Evolutionary conservation across 2,888 invertebrate genomes (phyloP).

Genomic region (Standfussiana lucernea): DNA sequence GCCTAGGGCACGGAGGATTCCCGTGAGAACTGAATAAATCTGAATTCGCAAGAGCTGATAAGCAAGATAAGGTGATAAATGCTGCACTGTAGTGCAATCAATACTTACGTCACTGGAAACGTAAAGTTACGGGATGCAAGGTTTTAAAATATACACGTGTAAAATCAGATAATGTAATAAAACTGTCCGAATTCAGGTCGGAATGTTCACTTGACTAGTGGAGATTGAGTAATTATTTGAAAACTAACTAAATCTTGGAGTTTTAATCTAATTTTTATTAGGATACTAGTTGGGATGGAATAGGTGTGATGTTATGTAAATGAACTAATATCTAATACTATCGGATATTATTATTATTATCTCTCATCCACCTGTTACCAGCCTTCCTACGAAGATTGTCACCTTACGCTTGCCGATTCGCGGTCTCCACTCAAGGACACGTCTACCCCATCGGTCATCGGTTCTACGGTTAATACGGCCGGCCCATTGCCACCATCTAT

Average conservation of each 20-base stretch:
- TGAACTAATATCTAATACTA: too few species aligned
- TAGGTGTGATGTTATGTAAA: too few species aligned
- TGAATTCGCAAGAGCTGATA: constrained; percentile 55
- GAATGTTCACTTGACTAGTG: neutral
- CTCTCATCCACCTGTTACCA: too few species aligned
- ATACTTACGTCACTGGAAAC: constrained; percentile 32
- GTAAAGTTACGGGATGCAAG: neutral
- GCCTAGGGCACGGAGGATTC: constrained; percentile 45
- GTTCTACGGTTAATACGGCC: too few species aligned
- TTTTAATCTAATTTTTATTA: too few species aligned
- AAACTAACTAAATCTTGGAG: too few species aligned
- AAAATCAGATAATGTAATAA: neutral
- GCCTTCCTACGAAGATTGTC: neutral
- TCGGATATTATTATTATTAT: too few species aligned
- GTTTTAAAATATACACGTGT: neutral
- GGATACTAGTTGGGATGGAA: neutral
- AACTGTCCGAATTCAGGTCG: too few species aligned
- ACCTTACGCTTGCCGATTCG: too few species aligned
- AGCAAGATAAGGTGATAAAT: constrained; percentile 60
- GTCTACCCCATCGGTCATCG: too few species aligned
- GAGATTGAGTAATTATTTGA: too few species aligned
- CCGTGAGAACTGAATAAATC: constrained; percentile 61
- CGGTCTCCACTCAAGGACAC: too few species aligned
- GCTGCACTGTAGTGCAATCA: constrained; percentile 49
- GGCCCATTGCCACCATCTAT: neutral